These are phyloP conservation scores for Poeciliopsis infans DNA, from an alignment of 2,797 vertebrate genomes.

Conservation along the genomic window DNA sequence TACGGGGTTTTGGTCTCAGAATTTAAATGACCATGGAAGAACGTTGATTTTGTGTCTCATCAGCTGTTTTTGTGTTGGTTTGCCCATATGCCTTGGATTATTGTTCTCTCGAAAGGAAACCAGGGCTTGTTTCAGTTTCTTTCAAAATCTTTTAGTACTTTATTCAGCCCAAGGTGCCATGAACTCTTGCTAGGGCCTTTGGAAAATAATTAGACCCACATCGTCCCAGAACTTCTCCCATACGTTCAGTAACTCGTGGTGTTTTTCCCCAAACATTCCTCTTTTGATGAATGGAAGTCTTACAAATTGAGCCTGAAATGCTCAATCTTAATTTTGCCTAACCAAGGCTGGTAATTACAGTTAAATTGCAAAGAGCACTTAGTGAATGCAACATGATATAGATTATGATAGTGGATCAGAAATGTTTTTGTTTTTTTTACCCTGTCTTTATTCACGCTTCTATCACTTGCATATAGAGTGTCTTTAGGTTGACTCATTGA, in stretches of 20 bases:
- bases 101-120: not conserved
- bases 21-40: not conserved
- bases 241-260: not conserved
- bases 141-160: not conserved
- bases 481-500: not conserved
- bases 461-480: not conserved
- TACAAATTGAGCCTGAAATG: not conserved
- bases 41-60: not conserved
- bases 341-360: not conserved
- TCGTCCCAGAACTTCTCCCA: not conserved
- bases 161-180: not conserved
- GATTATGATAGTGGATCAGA: not conserved
- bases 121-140: not conserved
- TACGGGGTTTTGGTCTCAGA: not conserved
- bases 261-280: not conserved
- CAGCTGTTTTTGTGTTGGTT: not conserved
- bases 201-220: not conserved
- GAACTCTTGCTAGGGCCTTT: not conserved
- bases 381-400: not conserved
- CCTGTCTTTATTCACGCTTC: not conserved
- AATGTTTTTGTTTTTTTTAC: not conserved
- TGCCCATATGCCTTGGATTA: not conserved
- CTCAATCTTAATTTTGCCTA: not conserved
- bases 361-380: not conserved
- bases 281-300: not conserved